phyloP scores from a whole-genome alignment of 1,140 invertebrate genomes.

The Philaenus spumarius region DNA sequence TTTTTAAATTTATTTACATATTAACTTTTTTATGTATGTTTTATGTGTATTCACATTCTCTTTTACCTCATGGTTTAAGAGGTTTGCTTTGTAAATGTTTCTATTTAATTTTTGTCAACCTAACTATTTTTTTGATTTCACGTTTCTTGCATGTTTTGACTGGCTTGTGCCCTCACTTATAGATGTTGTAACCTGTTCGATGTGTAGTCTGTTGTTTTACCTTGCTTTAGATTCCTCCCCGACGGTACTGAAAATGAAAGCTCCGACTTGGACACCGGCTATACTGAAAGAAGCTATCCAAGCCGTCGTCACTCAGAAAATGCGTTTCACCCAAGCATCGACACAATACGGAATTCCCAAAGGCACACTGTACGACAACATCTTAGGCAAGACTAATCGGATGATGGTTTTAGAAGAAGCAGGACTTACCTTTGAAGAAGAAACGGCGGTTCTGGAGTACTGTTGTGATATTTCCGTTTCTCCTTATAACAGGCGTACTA shows the following conservation, averaged over 20 bases:
- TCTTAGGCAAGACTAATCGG: constrained; percentile 66
- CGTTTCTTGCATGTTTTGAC: constrained; percentile 1
- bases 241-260: constrained; percentile 46
- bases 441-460: constrained; percentile 59
- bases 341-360: constrained; percentile 65
- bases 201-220: constrained; percentile 15
- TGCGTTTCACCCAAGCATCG: constrained; percentile 69
- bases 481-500: constrained; percentile 63
- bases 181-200: constrained; percentile 11
- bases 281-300: constrained; percentile 68
- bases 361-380: constrained; percentile 71
- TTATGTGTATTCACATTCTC: no score
- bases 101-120: no score
- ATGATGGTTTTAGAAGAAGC: constrained; percentile 67
- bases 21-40: no score
- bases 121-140: background rate
- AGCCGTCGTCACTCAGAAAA: constrained; percentile 64
- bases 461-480: constrained; percentile 65
- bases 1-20: no score
- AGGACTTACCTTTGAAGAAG: constrained; percentile 52
- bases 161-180: background rate
- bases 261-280: constrained; percentile 65
- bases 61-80: no score
- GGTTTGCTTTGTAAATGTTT: no score
- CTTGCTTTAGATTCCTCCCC: constrained; percentile 11